Base-by-base conservation (phyloP, 2,888 invertebrate species). In the Helicoverpa assulta region DNA sequence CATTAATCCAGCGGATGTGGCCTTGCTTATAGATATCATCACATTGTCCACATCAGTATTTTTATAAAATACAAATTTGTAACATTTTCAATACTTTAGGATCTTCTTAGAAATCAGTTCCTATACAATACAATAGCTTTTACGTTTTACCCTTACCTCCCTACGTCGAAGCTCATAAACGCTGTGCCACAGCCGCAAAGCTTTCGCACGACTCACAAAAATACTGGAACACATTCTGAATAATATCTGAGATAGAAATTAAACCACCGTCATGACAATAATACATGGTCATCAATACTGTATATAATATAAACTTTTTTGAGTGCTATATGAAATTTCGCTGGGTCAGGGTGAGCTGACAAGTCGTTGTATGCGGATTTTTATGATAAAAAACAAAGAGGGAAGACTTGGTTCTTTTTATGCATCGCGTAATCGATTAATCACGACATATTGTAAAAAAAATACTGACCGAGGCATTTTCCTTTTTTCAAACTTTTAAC, bases 11-110 rank as follows among this genome's bases (percentile, higher is more conserved):
- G 67, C 33, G 37, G 57, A 70, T 59, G 57, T 67, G 67, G 62
- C 59, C 65, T 69, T 73, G 70, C 63, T 61, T 69, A 78, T 60
- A 71, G 52, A 80, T 69, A 78, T 77, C 70, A 68, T 81, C 76
- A 78, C 77, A 76, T 82, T 85, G 86, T 81, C 81, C 86, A 86
- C 76, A 83, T 67, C 63, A 76, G 73, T 83, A 82, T 72, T 82
- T 82, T 85, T 84, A 70, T 81, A 85, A 91, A 94, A 95, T 95
- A 95, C 95, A 95, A 95, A 95, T 95, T 95, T 95, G 95, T 95
- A 95, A 95, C 94, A 94, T 86, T 88, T 93, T 89, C 92, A 93
- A 94, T 94, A 95, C 92, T 94, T 94, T 90, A 94, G 92, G 94
- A 94, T 93, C 90, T 85, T 91, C 86, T 92, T 93, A 92, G 92